phyloP scores from a whole-genome alignment of 2,113 vertebrate genomes.

The Podarcis muralis region DNA sequence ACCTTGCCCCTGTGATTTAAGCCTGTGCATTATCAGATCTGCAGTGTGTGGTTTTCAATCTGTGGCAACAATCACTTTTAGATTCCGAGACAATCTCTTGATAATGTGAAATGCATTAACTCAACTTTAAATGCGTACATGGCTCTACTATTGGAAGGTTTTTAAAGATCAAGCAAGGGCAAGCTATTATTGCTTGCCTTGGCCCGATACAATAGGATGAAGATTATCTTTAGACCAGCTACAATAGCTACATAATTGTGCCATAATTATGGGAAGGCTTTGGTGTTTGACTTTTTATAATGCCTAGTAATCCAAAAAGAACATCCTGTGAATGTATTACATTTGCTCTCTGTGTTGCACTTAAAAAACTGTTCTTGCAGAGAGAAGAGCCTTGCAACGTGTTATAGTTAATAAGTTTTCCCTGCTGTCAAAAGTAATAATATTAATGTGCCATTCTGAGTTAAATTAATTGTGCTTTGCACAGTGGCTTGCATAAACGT shows the following conservation, averaged over 20 bases:
- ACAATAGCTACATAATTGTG: constrained; percentile 44
- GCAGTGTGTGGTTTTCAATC: not conserved
- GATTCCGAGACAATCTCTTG: constrained; percentile 6
- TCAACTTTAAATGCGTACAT: not conserved
- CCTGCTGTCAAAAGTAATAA: constrained; percentile 82
- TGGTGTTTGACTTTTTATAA: constrained; percentile 53
- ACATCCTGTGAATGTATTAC: constrained; percentile 43
- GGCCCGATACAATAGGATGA: constrained; percentile 35
- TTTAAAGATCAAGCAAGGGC: constrained; percentile 26
- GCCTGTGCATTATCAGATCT: not conserved
- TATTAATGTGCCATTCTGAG: constrained; percentile 74
- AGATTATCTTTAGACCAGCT: constrained; percentile 44
- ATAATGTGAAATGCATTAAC: not conserved
- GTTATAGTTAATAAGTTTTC: constrained; percentile 79
- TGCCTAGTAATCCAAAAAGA: constrained; percentile 48
- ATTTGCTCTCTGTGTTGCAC: constrained; percentile 60
- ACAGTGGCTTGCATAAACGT: constrained; percentile 70
- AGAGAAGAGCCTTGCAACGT: constrained; percentile 66
- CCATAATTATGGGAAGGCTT: constrained; percentile 55
- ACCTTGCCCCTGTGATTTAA: constrained; percentile 13
- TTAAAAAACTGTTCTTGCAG: constrained; percentile 50
- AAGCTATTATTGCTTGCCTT: constrained; percentile 25
- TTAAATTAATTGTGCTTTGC: constrained; percentile 83
- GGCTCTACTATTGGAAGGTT: constrained; percentile 4
- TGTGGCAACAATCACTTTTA: not conserved